These are phyloP conservation scores for Calameuta idolon DNA, from an alignment of 2,888 invertebrate genomes.

Conservation along the genomic window DNA sequence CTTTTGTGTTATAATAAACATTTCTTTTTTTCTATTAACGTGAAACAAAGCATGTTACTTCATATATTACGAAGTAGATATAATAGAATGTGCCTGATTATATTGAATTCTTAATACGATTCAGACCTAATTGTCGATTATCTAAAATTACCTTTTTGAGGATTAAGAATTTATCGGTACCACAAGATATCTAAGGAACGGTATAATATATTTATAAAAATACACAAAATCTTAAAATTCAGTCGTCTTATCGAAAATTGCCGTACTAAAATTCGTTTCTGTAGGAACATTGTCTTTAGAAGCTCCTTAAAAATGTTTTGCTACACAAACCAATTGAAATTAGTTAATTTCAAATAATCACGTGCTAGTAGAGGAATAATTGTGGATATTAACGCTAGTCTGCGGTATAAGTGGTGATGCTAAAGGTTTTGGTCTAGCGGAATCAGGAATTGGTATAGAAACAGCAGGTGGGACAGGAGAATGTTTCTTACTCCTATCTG, in stretches of 20 bases:
- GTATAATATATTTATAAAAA: constrained; percentile 31
- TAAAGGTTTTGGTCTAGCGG: constrained; percentile 55
- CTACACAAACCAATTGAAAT: constrained; percentile 41
- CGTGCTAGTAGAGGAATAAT: constrained; percentile 57
- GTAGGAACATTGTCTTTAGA: constrained; percentile 48
- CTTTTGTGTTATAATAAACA: not conserved
- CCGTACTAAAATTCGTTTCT: constrained; percentile 43
- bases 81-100: not conserved
- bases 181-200: not conserved
- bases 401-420: constrained; percentile 61
- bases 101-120: not conserved
- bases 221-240: constrained; percentile 38
- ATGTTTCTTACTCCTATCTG: constrained; percentile 61
- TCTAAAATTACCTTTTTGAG: not conserved
- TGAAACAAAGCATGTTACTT: not conserved
- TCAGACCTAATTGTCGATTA: not conserved
- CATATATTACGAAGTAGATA: not conserved
- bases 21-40: not conserved
- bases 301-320: constrained; percentile 40
- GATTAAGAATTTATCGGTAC: not conserved
- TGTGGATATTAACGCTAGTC: constrained; percentile 60
- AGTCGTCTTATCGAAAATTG: constrained; percentile 44
- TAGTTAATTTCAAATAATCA: constrained; percentile 55
- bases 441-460: constrained; percentile 61
- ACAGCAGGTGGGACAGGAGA: constrained; percentile 58